phyloP scores from a whole-genome alignment of 2,113 vertebrate genomes.

The Pangasianodon gigas region DNA sequence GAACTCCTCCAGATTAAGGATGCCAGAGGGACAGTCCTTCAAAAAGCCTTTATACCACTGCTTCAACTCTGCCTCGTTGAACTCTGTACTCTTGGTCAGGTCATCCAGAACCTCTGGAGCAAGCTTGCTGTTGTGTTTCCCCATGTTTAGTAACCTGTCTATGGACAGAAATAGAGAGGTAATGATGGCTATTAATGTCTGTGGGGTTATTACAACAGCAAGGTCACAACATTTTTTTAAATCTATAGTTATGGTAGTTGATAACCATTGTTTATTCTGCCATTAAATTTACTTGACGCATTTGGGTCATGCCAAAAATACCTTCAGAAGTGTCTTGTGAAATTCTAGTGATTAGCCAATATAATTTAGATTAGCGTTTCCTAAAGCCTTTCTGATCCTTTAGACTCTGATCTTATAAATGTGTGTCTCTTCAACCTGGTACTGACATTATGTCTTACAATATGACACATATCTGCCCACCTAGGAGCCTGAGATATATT shows the following conservation, averaged over 20 bases:
- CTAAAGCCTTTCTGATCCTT: not conserved
- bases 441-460: conserved; percentile 19
- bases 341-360: not conserved
- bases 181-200: not conserved
- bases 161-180: conserved; percentile 2
- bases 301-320: not conserved
- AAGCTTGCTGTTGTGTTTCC: conserved; percentile 97
- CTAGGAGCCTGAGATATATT: conserved; percentile 42
- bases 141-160: conserved; percentile 78
- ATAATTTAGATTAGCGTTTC: not conserved
- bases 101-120: conserved; percentile 96
- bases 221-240: not conserved
- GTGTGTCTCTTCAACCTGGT: conserved; percentile 12
- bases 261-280: not conserved
- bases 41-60: conserved; percentile 99
- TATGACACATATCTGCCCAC: conserved; percentile 29
- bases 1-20: conserved; percentile 97
- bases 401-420: not conserved
- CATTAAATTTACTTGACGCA: not conserved
- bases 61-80: conserved; percentile 96
- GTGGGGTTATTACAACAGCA: not conserved
- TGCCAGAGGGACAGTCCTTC: conserved; percentile 94
- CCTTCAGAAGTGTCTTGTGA: not conserved
- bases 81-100: conserved; percentile 92
- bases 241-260: not conserved